Percentiles rank a stretch among this genome's conserved stretches.
These are phyloP conservation scores for Charadrius vociferus DNA, from an alignment of 2,113 vertebrate genomes.

Conservation along the genomic window DNA sequence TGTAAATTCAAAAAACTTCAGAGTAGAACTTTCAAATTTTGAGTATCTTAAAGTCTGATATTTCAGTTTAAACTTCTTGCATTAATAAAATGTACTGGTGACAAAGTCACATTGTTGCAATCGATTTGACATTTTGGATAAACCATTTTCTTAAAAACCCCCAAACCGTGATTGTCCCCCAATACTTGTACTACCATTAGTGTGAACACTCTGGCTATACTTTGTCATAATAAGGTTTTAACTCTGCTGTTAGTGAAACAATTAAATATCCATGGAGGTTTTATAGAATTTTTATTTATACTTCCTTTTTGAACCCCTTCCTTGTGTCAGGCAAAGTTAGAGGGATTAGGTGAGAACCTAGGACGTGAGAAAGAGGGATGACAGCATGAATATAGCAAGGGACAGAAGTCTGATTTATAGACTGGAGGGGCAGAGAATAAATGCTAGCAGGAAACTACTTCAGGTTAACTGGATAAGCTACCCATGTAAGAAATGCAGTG, in stretches of 20 bases:
- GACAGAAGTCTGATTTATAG: neutral
- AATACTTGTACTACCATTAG: neutral
- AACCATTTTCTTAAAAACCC: neutral
- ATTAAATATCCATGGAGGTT: neutral
- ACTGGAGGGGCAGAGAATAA: neutral
- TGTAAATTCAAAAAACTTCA: conserved; percentile 12
- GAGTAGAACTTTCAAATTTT: neutral
- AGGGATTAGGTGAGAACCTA: neutral
- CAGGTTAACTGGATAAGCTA: neutral
- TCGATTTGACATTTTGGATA: neutral
- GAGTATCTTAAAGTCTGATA: neutral
- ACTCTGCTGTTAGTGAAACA: neutral
- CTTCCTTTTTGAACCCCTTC: neutral
- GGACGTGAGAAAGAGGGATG: neutral
- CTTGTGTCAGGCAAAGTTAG: neutral
- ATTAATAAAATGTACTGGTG: neutral
- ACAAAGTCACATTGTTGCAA: neutral
- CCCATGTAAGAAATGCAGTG: neutral
- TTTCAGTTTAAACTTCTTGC: neutral
- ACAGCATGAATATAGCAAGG: neutral
- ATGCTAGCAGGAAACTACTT: neutral
- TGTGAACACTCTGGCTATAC: neutral
- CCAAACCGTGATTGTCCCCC: neutral
- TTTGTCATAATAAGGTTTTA: neutral
- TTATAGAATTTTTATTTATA: neutral